phyloP scores from a whole-genome alignment of 2,888 invertebrate species.

The Lepidochrysops patricia region DNA sequence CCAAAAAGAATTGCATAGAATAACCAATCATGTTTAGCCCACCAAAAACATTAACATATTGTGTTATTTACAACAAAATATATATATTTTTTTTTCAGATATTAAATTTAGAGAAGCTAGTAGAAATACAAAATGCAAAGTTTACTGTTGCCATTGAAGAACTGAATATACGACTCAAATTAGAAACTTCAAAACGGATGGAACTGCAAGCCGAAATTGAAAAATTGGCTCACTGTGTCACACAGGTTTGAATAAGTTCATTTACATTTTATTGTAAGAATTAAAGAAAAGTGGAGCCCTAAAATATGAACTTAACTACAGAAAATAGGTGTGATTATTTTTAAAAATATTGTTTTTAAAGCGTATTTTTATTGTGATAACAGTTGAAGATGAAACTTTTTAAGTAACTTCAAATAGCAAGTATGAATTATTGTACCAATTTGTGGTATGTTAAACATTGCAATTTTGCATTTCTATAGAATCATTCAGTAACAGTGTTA shows the following conservation, averaged over 20 bases:
- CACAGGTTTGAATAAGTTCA: slow-evolving; percentile 75
- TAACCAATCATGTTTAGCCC: too few species aligned
- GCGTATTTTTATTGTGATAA: slow-evolving; percentile 1
- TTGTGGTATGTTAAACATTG: not conserved
- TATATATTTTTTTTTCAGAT: slow-evolving; percentile 46
- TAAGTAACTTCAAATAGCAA: not conserved
- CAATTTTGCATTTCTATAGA: not conserved
- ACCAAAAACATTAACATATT: too few species aligned
- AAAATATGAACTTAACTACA: not conserved
- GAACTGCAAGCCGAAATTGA: slow-evolving; percentile 79
- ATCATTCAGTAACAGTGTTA: not conserved
- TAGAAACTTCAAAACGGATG: slow-evolving; percentile 78
- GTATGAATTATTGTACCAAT: not conserved
- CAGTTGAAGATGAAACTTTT: not conserved
- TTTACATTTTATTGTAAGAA: slow-evolving; percentile 16
- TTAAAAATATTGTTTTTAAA: not conserved
- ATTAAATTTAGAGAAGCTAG: slow-evolving; percentile 71
- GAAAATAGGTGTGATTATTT: not conserved
- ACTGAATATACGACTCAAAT: slow-evolving; percentile 73
- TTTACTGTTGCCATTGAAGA: slow-evolving; percentile 79
- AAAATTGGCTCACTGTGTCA: slow-evolving; percentile 80
- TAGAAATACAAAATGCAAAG: slow-evolving; percentile 74
- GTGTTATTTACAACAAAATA: not conserved
- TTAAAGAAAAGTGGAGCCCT: not conserved
- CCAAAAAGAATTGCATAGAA: too few species aligned